Percentiles rank a stretch among this genome's conserved stretches.
These are phyloP conservation scores for Ceyx erithaca DNA, from an alignment of 2,797 vertebrate genomes.

Conservation along the genomic window DNA sequence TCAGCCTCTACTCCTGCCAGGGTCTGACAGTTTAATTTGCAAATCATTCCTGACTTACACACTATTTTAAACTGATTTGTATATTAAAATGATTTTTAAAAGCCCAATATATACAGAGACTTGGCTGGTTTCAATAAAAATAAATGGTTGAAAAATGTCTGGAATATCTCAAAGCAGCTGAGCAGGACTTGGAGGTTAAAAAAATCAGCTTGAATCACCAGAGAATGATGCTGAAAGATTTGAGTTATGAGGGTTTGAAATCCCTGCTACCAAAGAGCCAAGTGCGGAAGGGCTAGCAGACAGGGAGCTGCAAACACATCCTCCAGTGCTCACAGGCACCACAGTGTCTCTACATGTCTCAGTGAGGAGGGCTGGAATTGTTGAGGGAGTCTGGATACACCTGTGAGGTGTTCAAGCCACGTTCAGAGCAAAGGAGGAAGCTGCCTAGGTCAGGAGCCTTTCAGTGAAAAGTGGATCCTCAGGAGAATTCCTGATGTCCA, in stretches of 20 bases:
- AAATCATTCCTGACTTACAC: slow-evolving; percentile 64
- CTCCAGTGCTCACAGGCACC: not conserved
- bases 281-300: not conserved
- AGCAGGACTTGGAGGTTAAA: slow-evolving; percentile 38
- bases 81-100: slow-evolving; percentile 27
- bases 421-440: not conserved
- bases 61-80: slow-evolving; percentile 68
- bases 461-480: not conserved
- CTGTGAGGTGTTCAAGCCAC: not conserved
- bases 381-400: not conserved
- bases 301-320: not conserved
- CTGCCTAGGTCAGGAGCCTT: not conserved
- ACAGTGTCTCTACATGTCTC: not conserved
- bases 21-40: slow-evolving; percentile 65
- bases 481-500: not conserved
- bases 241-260: slow-evolving; percentile 52
- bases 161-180: slow-evolving; percentile 51
- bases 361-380: not conserved
- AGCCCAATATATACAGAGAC: slow-evolving; percentile 50
- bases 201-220: slow-evolving; percentile 58
- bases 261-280: slow-evolving; percentile 27
- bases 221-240: slow-evolving; percentile 40
- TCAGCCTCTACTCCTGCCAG: slow-evolving; percentile 3
- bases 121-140: slow-evolving; percentile 68
- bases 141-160: slow-evolving; percentile 68